Conservation (phyloP, 2,888 invertebrate genomes). For the Ornithoptera priamus region DNA sequence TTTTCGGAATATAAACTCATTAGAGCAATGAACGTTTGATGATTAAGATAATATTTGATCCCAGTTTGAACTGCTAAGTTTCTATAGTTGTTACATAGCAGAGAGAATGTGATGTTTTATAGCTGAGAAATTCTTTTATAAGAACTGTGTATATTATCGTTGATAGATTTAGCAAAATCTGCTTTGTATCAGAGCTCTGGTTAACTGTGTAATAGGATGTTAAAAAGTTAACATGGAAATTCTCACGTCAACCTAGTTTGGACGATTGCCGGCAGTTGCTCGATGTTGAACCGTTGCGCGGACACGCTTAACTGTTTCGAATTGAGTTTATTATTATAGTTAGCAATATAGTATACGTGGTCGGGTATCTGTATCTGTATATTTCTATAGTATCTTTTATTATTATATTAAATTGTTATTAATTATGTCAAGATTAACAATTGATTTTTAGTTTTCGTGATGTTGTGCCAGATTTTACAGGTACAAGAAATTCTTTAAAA, state of each 20-base stretch:
- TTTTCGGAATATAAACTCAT: no score
- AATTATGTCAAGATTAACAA: background rate
- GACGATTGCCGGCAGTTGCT: conserved; percentile 31
- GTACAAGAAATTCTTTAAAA: no score
- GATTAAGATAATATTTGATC: no score
- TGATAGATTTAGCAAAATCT: background rate
- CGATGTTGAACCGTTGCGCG: conserved; percentile 33
- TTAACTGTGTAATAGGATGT: background rate
- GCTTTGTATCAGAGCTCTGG: conserved; percentile 10
- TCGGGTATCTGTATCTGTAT: background rate
- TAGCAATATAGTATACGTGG: conserved; percentile 23
- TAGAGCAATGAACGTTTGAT: no score
- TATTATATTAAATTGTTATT: background rate
- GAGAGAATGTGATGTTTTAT: no score
- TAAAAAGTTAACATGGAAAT: conserved; percentile 27
- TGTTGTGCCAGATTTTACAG: no score
- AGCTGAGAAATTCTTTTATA: no score
- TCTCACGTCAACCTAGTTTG: conserved; percentile 44
- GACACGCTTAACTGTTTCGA: conserved; percentile 35
- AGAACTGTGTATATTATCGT: no score
- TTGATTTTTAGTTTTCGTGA: background rate
- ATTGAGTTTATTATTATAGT: conserved; percentile 24
- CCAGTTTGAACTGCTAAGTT: no score
- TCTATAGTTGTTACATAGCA: no score
- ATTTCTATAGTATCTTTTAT: background rate